phyloP scores from a whole-genome alignment of 1,140 invertebrate species.

The Trichonephila inaurata region DNA sequence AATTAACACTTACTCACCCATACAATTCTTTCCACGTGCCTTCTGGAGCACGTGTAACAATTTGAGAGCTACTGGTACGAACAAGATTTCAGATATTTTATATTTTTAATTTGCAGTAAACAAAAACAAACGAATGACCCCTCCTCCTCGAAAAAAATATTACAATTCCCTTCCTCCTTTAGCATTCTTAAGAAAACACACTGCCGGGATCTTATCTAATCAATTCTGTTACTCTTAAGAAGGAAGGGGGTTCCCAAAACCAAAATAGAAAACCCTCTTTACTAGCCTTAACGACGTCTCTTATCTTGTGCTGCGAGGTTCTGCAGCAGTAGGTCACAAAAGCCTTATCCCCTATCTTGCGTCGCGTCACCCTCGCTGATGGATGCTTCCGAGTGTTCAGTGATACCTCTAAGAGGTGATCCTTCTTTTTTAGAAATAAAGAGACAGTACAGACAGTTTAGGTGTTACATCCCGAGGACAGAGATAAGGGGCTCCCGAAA shows the following conservation, averaged over 20 bases:
- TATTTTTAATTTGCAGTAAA: too few relatives aligned
- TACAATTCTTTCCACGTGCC: too few relatives aligned
- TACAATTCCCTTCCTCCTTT: too few relatives aligned
- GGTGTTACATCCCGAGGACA: neutral
- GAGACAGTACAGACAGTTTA: neutral
- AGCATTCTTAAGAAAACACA: too few relatives aligned
- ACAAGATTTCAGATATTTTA: too few relatives aligned
- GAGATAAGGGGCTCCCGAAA: neutral
- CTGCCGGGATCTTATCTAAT: neutral
- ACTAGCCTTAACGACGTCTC: neutral
- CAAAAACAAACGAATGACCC: too few relatives aligned
- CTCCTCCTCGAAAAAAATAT: too few relatives aligned
- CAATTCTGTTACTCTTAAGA: neutral
- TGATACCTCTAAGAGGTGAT: neutral
- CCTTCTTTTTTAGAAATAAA: neutral
- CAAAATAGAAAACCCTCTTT: slow-evolving; percentile 24
- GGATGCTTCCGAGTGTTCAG: neutral
- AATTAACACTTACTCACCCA: too few relatives aligned
- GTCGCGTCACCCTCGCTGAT: neutral
- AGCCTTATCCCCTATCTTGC: neutral
- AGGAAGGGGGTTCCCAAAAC: neutral
- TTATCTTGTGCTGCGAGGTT: neutral
- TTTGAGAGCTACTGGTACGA: too few relatives aligned
- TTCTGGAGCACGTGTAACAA: too few relatives aligned
- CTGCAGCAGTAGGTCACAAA: neutral